These are phyloP conservation scores for Haliclystus octoradiatus DNA, from an alignment of 30 jellyfish, hydroid and myxozoan species.

Conservation along the genomic window DNA sequence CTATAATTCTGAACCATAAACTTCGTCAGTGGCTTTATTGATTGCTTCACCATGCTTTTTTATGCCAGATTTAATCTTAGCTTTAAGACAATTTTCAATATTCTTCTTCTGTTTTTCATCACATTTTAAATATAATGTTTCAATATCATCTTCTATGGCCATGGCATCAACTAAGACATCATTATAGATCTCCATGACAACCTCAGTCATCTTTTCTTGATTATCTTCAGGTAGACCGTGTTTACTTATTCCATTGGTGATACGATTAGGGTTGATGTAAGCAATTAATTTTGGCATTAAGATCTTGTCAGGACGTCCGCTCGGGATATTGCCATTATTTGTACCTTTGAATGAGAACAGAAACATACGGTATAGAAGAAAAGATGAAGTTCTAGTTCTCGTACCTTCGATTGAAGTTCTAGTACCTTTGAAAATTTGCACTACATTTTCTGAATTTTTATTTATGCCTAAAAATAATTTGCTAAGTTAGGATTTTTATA, in stretches of 20 bases:
- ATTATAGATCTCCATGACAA: not conserved
- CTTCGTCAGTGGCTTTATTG: not conserved
- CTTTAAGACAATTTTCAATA: constrained; percentile 40
- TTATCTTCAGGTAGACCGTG: not conserved
- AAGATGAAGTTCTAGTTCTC: no score
- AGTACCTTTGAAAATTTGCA: no score
- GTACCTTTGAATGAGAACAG: no score
- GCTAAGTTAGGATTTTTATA: no score
- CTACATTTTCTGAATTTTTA: no score
- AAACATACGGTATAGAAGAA: no score
- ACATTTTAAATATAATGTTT: constrained; percentile 49
- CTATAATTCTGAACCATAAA: no score
- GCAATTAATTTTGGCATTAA: not conserved
- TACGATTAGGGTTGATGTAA: not conserved
- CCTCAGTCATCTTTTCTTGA: not conserved
- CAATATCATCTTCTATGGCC: constrained; percentile 42
- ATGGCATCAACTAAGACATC: constrained; percentile 19
- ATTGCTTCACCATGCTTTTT: not conserved
- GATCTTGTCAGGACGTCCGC: constrained; percentile 1
- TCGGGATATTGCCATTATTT: no score
- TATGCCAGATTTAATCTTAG: constrained; percentile 12
- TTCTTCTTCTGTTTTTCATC: constrained; percentile 36
- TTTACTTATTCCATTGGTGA: not conserved
- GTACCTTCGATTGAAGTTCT: no score
- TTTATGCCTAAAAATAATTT: no score